Conservation (phyloP, 2,113 vertebrate species). For the Etheostoma cragini region DNA sequence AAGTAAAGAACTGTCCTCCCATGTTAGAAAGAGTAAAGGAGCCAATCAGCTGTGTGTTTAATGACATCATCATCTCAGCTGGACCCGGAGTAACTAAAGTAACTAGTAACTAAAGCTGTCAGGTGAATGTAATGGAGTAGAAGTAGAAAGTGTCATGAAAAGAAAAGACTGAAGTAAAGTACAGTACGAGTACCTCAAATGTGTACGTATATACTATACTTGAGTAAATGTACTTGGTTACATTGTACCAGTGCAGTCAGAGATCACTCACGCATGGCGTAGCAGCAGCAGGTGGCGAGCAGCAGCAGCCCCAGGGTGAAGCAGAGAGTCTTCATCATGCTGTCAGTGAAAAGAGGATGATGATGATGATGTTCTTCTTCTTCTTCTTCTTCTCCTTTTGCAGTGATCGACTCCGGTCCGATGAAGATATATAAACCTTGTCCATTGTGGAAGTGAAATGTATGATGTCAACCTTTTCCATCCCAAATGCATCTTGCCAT, state of each 20-base stretch:
- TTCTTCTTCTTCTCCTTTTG: conserved; percentile 9
- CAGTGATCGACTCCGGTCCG: background rate
- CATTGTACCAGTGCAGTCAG: background rate
- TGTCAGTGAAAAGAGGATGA: background rate
- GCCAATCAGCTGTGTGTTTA: too few relatives aligned
- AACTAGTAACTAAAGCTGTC: too few relatives aligned
- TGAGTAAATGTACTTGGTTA: too few relatives aligned
- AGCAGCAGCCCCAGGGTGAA: conserved; percentile 53
- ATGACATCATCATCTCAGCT: too few relatives aligned
- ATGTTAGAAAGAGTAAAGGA: too few relatives aligned
- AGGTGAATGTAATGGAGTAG: too few relatives aligned
- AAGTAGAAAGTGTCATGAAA: too few relatives aligned
- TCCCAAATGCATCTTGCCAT: background rate
- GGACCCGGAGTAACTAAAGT: too few relatives aligned
- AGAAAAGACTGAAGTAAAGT: too few relatives aligned
- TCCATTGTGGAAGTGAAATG: background rate
- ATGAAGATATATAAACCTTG: conserved; percentile 6
- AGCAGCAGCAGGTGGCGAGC: conserved; percentile 29
- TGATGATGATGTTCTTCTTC: background rate
- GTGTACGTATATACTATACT: too few relatives aligned
- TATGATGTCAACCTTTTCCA: background rate
- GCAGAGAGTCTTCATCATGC: conserved; percentile 61
- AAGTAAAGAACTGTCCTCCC: too few relatives aligned
- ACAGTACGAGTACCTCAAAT: too few relatives aligned
- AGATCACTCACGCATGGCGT: conserved; percentile 44